phyloP scores from a whole-genome alignment of 1,140 invertebrate species.

The Centruroides sculpturatus region DNA sequence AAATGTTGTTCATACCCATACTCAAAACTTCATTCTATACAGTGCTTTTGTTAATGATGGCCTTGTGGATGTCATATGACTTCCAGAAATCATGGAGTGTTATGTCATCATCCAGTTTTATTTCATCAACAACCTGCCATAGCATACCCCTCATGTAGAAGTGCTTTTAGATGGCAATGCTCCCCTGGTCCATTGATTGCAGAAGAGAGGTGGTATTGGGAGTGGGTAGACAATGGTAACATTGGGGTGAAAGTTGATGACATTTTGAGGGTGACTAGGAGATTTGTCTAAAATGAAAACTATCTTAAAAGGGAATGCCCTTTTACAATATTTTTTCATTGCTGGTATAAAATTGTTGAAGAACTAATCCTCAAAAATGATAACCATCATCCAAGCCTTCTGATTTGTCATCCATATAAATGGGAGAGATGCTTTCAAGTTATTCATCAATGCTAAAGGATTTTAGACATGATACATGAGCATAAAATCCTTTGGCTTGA shows the following conservation, averaged over 20 bases:
- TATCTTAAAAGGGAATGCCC: constrained; percentile 7
- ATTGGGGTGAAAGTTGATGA: constrained; percentile 3
- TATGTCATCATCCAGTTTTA: not conserved
- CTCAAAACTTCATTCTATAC: not conserved
- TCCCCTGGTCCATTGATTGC: constrained; percentile 13
- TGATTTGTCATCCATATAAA: constrained; percentile 13
- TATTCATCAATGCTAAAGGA: constrained; percentile 8
- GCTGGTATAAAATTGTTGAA: constrained; percentile 10
- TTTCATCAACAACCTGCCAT: not conserved
- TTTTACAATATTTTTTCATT: constrained; percentile 10
- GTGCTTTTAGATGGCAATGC: constrained; percentile 11
- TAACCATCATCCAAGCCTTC: constrained; percentile 6
- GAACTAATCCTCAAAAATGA: constrained; percentile 14
- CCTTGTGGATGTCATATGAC: constrained; percentile 1
- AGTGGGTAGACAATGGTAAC: constrained; percentile 1
- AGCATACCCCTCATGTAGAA: constrained; percentile 4
- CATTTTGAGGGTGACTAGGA: constrained; percentile 11
- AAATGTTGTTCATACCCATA: not conserved
- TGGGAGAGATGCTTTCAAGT: not conserved
- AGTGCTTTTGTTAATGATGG: not conserved
- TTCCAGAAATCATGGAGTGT: constrained; percentile 26
- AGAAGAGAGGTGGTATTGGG: constrained; percentile 7
- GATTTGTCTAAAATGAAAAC: constrained; percentile 18
- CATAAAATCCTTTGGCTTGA: constrained; percentile 9
- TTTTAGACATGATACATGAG: constrained; percentile 11